Evolutionary conservation across 2,888 invertebrate species (phyloP).

Genomic region (Amblyteles armatorius): DNA sequence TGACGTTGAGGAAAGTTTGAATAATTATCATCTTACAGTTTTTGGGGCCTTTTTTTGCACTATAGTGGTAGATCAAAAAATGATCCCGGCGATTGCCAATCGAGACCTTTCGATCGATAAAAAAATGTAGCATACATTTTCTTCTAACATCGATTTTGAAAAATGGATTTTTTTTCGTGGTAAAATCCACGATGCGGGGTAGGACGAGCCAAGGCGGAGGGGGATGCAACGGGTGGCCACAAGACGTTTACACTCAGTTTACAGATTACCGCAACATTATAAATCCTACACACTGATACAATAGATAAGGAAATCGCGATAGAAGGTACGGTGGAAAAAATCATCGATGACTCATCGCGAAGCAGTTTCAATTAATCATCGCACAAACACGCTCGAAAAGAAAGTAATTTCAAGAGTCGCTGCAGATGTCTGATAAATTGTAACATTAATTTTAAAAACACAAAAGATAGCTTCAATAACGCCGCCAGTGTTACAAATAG

Average conservation of each 20-base stretch:
- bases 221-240: slow-evolving; percentile 58
- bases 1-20: neutral
- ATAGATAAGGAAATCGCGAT: slow-evolving; percentile 42
- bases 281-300: slow-evolving; percentile 54
- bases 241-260: slow-evolving; percentile 34
- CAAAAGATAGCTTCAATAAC: slow-evolving; percentile 1
- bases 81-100: slow-evolving; percentile 46
- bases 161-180: slow-evolving; percentile 11
- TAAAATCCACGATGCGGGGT: slow-evolving; percentile 49
- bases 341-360: slow-evolving; percentile 54
- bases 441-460: neutral
- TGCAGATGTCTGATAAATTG: slow-evolving; percentile 32
- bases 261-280: slow-evolving; percentile 42
- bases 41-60: neutral
- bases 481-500: slow-evolving; percentile 47
- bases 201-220: slow-evolving; percentile 58
- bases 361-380: slow-evolving; percentile 31
- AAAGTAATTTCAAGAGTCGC: slow-evolving; percentile 10
- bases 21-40: neutral
- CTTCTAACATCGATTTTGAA: slow-evolving; percentile 3
- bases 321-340: slow-evolving; percentile 21
- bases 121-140: neutral
- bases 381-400: slow-evolving; percentile 11
- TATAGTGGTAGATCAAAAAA: neutral
- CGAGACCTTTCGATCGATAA: slow-evolving; percentile 46